Evolutionary conservation across 1,140 invertebrate species (phyloP), one percentile per base, ranked within the genome.

Genomic region (Lineus longissimus): DNA sequence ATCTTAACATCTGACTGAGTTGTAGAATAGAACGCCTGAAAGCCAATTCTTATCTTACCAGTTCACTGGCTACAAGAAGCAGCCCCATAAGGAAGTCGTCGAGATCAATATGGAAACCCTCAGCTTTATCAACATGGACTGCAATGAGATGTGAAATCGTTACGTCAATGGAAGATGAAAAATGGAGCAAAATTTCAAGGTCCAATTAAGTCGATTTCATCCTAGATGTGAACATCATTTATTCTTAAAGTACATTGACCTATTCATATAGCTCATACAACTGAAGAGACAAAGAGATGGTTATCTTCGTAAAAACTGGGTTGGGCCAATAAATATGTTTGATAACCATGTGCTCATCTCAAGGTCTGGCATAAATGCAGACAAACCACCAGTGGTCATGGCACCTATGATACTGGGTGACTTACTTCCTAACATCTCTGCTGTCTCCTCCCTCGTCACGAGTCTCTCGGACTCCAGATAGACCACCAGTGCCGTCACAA

Each of bases 31-130:
- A 11, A 15, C 9, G 57, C 9, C 13, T 15, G 19, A 9, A 11
- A 40, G 13, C 15, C 15, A 15, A 59, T 45, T n/a, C 13, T 15
- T 31, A 19, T 81, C 81, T 83, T 82, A 92, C 90, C 82, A 96
- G 79, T 85, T 95, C 93, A 47, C 89, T 87, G 29, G 91, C 88
- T 56, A 95, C 78, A 72, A 89, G 86, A 23, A 95, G 80, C 7
- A 95, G 79, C 2, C 94, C 93, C 76, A 91, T 87, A 15, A 97
- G 81, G 74, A 91, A 96, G 71, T 95, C 93, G 79, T 97, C 93
- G 23, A 95, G 82, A 70, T 95, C 93, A 62, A 96, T 81, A 76
- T 94, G 92, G 74, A 95, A 93, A 1, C 90, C 90, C 25, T 90
- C 84, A 62, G 87, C 78, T 69, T 82, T 66, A 57, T 84, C 74